Percentiles rank a stretch among this genome's conserved stretches.
Evolutionary conservation across 1,140 invertebrate species (phyloP).

Genomic region (Bilobella aurantiaca): DNA sequence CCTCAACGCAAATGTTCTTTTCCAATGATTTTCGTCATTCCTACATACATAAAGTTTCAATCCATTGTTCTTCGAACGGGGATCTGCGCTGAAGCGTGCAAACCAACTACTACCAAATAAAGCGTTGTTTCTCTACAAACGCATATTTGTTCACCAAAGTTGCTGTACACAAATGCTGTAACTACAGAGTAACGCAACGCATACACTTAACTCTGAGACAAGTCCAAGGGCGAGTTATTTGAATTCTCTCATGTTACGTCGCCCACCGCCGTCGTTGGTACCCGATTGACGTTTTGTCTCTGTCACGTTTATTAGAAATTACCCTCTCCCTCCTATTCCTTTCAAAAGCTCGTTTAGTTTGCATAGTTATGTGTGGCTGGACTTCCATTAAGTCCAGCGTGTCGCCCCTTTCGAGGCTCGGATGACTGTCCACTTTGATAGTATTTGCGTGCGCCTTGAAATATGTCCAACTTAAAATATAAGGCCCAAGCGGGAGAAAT

Average conservation of each 20-base stretch:
- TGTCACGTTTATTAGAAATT: not conserved
- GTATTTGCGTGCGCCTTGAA: not conserved
- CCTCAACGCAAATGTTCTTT: not conserved
- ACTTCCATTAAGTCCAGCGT: not conserved
- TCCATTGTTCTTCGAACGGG: too few relatives aligned
- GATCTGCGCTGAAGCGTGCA: too few relatives aligned
- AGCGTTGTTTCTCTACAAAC: too few relatives aligned
- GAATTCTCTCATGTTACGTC: not conserved
- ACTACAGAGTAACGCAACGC: too few relatives aligned
- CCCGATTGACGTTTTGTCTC: not conserved
- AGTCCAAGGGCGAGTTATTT: not conserved
- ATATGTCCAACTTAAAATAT: not conserved
- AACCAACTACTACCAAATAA: too few relatives aligned
- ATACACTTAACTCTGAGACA: not conserved
- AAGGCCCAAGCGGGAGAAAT: not conserved
- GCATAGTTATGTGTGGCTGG: not conserved
- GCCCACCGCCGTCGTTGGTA: not conserved
- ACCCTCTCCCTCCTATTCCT: not conserved
- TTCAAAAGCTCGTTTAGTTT: not conserved
- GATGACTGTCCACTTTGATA: not conserved
- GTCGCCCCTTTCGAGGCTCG: not conserved
- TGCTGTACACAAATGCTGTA: too few relatives aligned
- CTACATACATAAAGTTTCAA: too few relatives aligned
- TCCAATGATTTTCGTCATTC: too few relatives aligned
- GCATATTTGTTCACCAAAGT: too few relatives aligned